These are phyloP conservation scores for Tanypteryx hageni DNA, from an alignment of 2,888 invertebrate genomes.

Conservation along the genomic window DNA sequence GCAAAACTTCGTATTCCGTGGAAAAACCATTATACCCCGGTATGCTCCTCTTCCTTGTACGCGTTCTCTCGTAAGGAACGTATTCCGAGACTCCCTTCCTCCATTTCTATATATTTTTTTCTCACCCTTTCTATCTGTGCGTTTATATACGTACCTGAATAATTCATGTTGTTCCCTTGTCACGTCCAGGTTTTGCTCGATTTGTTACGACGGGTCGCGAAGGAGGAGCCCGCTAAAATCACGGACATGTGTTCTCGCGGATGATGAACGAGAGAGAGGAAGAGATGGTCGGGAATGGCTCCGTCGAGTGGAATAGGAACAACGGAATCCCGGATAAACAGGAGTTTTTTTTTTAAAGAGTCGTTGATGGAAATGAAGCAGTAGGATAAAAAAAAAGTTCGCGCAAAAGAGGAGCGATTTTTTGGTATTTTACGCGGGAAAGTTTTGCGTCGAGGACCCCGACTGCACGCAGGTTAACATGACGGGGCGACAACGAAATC, in stretches of 20 bases:
- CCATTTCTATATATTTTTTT: background rate
- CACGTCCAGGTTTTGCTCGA: slow-evolving; percentile 69
- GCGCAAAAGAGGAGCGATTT: background rate
- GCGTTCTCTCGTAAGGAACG: background rate
- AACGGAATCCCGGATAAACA: slow-evolving; percentile 62
- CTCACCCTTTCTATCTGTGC: slow-evolving; percentile 14
- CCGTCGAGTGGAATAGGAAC: slow-evolving; percentile 48
- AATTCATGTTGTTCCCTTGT: slow-evolving; percentile 68
- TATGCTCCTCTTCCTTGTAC: background rate
- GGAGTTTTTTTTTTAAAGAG: slow-evolving; percentile 56
- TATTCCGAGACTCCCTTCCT: background rate
- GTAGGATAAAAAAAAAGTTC: background rate
- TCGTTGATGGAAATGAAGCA: slow-evolving; percentile 53
- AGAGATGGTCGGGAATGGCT: background rate
- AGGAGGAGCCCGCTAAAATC: slow-evolving; percentile 67
- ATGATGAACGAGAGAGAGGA: slow-evolving; percentile 65
- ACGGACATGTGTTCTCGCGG: slow-evolving; percentile 68
- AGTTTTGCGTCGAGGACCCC: slow-evolving; percentile 1
- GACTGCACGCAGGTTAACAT: background rate
- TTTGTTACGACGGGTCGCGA: slow-evolving; percentile 67
- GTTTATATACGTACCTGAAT: slow-evolving; percentile 67
- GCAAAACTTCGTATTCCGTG: background rate
- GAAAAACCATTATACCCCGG: background rate
- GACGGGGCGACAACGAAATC: background rate
- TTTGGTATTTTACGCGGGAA: background rate